phyloP scores from a whole-genome alignment of 2,888 invertebrate species.

The Caenorhabditis becei region DNA sequence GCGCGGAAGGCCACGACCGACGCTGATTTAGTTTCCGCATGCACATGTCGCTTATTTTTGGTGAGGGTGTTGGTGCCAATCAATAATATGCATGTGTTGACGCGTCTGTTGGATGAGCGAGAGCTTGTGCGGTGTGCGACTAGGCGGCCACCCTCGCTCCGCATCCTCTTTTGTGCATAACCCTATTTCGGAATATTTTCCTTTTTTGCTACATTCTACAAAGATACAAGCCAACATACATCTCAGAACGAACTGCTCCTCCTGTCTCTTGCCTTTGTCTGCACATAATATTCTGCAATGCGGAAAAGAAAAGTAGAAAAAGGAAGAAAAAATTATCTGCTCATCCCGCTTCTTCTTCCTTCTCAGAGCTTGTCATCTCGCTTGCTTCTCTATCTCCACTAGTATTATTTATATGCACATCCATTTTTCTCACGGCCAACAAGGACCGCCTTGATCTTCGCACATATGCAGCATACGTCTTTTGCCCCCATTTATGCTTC shows the following conservation, averaged over 20 bases:
- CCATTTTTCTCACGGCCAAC: slow-evolving; percentile 45
- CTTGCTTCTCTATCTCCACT: slow-evolving; percentile 7
- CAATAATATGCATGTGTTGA: slow-evolving; percentile 62
- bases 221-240: background rate
- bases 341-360: background rate
- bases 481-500: slow-evolving; percentile 27
- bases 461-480: slow-evolving; percentile 7
- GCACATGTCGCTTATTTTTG: slow-evolving; percentile 59
- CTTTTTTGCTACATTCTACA: slow-evolving; percentile 43
- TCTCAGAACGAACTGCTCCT: background rate
- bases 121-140: slow-evolving; percentile 55
- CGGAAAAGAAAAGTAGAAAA: background rate
- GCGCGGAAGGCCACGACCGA: slow-evolving; percentile 4
- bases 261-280: background rate
- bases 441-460: slow-evolving; percentile 26
- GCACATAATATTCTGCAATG: background rate
- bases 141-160: slow-evolving; percentile 33
- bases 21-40: slow-evolving; percentile 52
- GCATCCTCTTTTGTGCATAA: slow-evolving; percentile 58
- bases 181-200: slow-evolving; percentile 55
- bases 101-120: slow-evolving; percentile 54
- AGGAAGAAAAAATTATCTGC: slow-evolving; percentile 4
- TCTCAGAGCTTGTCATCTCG: slow-evolving; percentile 14
- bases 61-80: slow-evolving; percentile 58
- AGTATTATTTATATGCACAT: slow-evolving; percentile 27